A percentile compares a stretch with the other conserved stretches of the same genome.
phyloP scores from a whole-genome alignment of 2,888 invertebrate genomes.

The Hermaeophaga mercurialis region DNA sequence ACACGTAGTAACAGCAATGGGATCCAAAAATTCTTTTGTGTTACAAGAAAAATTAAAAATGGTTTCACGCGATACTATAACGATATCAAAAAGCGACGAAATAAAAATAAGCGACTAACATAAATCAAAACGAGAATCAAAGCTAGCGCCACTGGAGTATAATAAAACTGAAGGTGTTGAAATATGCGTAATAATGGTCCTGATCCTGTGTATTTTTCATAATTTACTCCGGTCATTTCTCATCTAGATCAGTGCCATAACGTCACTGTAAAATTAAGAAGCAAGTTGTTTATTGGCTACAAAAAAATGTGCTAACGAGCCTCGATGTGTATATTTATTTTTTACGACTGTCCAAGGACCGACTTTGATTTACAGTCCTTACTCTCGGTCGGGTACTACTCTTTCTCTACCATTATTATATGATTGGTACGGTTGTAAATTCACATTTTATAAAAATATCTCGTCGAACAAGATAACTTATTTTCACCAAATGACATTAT shows the following conservation, averaged over 20 bases:
- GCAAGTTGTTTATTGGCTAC: constrained; percentile 51
- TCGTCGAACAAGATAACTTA: too few relatives aligned
- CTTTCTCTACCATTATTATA: too few relatives aligned
- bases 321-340: constrained; percentile 45
- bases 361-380: constrained; percentile 36
- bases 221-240: constrained; percentile 47
- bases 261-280: constrained; percentile 53
- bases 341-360: constrained; percentile 37
- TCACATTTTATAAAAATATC: too few relatives aligned
- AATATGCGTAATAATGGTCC: constrained; percentile 31
- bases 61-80: too few relatives aligned
- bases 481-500: too few relatives aligned
- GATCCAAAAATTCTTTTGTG: too few relatives aligned
- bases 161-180: constrained; percentile 35
- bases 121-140: neutral
- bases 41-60: too few relatives aligned
- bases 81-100: neutral
- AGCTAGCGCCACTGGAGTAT: constrained; percentile 26
- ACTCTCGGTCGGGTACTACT: constrained; percentile 24
- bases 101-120: neutral
- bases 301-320: constrained; percentile 44
- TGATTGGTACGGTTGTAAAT: too few relatives aligned
- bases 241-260: constrained; percentile 50
- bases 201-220: constrained; percentile 47
- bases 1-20: too few relatives aligned